These are phyloP conservation scores for Myrmophylax atrothorax DNA, from an alignment of 2,113 vertebrate species.

Conservation along the genomic window DNA sequence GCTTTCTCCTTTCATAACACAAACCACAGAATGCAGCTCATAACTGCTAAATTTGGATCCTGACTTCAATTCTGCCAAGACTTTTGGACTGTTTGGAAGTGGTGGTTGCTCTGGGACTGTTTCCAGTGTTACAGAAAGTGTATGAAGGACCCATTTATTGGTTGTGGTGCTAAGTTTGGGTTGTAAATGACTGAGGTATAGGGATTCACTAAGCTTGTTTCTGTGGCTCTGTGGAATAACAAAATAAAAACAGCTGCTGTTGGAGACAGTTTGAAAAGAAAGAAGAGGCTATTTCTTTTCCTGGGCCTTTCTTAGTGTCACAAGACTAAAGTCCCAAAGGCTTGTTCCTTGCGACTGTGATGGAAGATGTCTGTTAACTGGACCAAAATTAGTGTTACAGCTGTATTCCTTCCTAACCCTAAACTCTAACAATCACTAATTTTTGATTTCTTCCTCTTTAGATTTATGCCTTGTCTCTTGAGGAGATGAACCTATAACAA, in stretches of 20 bases:
- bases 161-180: slow-evolving; percentile 1
- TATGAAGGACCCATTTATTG: slow-evolving; percentile 33
- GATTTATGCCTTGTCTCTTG: fast-evolving
- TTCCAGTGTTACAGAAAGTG: slow-evolving; percentile 33
- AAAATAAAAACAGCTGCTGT: not conserved
- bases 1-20: slow-evolving; percentile 8
- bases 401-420: not conserved
- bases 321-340: not conserved
- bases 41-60: slow-evolving; percentile 22
- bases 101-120: not conserved
- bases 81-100: slow-evolving; percentile 5
- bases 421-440: not conserved
- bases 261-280: not conserved
- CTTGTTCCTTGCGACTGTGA: not conserved
- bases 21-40: not conserved
- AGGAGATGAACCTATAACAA: not conserved
- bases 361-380: not conserved
- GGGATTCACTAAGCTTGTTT: slow-evolving; percentile 2
- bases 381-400: not conserved
- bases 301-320: not conserved
- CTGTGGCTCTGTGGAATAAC: not conserved
- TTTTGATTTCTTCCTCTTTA: not conserved
- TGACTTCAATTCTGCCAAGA: slow-evolving; percentile 4
- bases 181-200: not conserved
- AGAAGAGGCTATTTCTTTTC: not conserved